These are phyloP conservation scores for Drosophila austrosaltans DNA, from an alignment of 2,888 invertebrate species.

Conservation along the genomic window DNA sequence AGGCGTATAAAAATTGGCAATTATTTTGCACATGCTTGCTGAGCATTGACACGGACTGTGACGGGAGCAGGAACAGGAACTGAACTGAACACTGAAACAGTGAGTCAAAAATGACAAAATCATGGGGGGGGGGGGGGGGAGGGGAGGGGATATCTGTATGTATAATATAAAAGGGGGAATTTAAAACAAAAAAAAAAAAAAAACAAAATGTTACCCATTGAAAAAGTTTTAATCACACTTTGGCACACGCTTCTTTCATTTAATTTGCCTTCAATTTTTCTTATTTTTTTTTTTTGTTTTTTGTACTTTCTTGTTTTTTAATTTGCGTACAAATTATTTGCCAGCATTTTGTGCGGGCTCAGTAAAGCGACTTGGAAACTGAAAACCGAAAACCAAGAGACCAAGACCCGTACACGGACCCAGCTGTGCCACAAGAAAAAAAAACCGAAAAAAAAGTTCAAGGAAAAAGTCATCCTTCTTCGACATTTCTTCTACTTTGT, in stretches of 20 bases:
- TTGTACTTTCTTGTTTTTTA: constrained; percentile 57
- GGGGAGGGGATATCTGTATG: not conserved
- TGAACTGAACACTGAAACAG: not conserved
- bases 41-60: constrained; percentile 1
- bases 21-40: constrained; percentile 36
- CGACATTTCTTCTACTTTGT: constrained; percentile 58
- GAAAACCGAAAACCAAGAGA: not conserved
- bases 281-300: not conserved
- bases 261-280: constrained; percentile 58
- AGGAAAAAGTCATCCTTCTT: constrained; percentile 53
- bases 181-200: not conserved
- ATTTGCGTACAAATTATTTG: constrained; percentile 76
- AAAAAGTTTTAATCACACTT: constrained; percentile 78
- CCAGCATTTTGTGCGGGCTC: constrained; percentile 53
- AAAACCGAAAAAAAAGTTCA: constrained; percentile 54
- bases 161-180: not conserved
- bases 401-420: constrained; percentile 16
- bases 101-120: constrained; percentile 3
- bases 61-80: not conserved
- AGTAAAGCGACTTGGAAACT: constrained; percentile 34
- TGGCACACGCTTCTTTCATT: constrained; percentile 68
- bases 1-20: constrained; percentile 40
- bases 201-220: constrained; percentile 29
- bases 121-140: not conserved
- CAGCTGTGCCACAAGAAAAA: constrained; percentile 61